Evolutionary conservation across 1,140 invertebrate species (phyloP), one percentile per base, ranked within the genome.

Genomic region (Pararge aegeria): DNA sequence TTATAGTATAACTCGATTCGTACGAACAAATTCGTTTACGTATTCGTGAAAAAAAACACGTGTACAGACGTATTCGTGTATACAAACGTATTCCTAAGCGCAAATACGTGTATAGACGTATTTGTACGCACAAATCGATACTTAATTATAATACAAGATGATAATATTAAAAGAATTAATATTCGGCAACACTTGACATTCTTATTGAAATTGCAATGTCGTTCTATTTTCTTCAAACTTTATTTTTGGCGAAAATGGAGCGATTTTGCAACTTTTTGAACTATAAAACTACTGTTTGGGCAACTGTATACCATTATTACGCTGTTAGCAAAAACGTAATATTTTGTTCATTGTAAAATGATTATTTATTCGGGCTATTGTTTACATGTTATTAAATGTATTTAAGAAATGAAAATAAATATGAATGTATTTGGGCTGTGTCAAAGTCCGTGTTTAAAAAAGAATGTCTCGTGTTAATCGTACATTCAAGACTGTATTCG

Each of bases 141-240:
- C 84, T 89, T 85, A 89, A 80, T 78, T 80, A 87, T 81, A 82
- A 83, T 84, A 86, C 75, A 85, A 73, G 81, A 77, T 82, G 84
- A 86, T 86, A 86, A 81, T 85, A 89, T 85, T 84, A 83, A 86
- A 85, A 85, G 78, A 85, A 86, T 75, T 78, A 73, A 73, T 85
- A 87, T 89, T 89, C 86, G 75, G 86, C 86, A 89, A 89, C 86
- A 89, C 86, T 87, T 87, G 86, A 89, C 83, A 87, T 87, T 86
- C 86, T 78, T 80, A 77, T 58, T 55, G 42, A 64, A 63, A 75
- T 75, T 75, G 67, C 69, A 68, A 66, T 60, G 71, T 68, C 66
- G 61, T 54, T 53, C 64, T 62, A 49, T 12, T 37, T 52, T 50
- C 52, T 61, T 34, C 30, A 15, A 5, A 20, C 13, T 29, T 49